Base-by-base conservation (phyloP, 2,797 vertebrate genomes). In the Chaenodraco wilsoni region DNA sequence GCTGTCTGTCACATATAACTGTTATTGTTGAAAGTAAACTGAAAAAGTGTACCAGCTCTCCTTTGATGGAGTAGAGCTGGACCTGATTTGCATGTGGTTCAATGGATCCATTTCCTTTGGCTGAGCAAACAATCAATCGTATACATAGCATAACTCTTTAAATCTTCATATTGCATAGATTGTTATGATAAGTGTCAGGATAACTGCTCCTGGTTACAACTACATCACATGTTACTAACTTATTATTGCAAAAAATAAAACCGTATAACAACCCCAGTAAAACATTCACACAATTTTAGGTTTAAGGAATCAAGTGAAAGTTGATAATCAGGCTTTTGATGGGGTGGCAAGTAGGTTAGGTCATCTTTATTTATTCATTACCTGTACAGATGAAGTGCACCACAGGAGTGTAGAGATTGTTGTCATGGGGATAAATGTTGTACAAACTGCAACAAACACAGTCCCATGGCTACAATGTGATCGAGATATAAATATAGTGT, bases 331-430 rank as follows among this genome's bases (percentile, higher is more conserved):
- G 17, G 48, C 14, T 52, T 65, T 45, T 45, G 1, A 51, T 23
- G 15, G 27, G 11, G 3, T 56, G 16, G 21, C 17, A 16, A 50
- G 12, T 40, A 55, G 1, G n/a, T 14, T 33, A 56, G 50, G 40
- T 43, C 9, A 23, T 49, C 16, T 21, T 71, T 41, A 58, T 56
- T 65, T 46, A 58, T 69, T 46, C 27, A 44, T 50, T 45, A 49
- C 21, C 40, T 1, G 2, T 46, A 58, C 33, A 68, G 27, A 40
- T 49, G 31, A 5, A 27, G 46, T 62, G 21, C 44, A 43, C 9
- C 43, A 44, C 3, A 0, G 40, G 4, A 52, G 37, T 72, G 46
- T 9, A 43, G 37, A 9, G 21, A 50, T 50, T 58, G 5, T 51
- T 9, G 12, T 0, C 55, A 45, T 10, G 0, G 15, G 54, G 43